Conservation (phyloP, 2,888 invertebrate genomes). For the Drosophila atroscutellata region DNA sequence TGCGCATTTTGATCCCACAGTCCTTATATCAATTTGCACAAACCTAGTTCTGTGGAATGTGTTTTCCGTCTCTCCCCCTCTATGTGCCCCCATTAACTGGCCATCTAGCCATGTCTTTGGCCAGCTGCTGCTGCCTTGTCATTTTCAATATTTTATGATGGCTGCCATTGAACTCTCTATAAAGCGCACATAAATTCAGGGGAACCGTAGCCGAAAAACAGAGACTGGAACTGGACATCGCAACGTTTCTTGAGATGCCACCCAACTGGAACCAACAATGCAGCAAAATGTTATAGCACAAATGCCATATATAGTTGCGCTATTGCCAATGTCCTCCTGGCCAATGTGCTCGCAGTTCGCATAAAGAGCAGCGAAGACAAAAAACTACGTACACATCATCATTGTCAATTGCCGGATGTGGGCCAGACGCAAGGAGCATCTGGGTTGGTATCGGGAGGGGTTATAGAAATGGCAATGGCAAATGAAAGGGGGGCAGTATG, state of each 20-base stretch:
- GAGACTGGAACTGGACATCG: conserved; percentile 35
- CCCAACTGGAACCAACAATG: conserved; percentile 52
- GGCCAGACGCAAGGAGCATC: conserved; percentile 22
- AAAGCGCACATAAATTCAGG: conserved; percentile 78
- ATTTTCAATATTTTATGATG: conserved; percentile 80
- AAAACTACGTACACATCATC: conserved; percentile 79
- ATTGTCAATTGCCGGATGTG: conserved; percentile 79
- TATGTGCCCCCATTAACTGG: neutral
- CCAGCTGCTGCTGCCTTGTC: conserved; percentile 53
- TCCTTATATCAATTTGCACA: conserved; percentile 37
- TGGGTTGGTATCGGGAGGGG: conserved; percentile 15
- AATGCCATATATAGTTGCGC: conserved; percentile 60
- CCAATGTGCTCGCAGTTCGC: conserved; percentile 32
- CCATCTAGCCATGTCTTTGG: neutral
- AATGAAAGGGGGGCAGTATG: neutral
- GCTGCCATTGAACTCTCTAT: conserved; percentile 80
- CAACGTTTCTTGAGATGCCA: conserved; percentile 58
- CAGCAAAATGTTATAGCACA: conserved; percentile 66
- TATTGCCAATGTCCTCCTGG: conserved; percentile 12
- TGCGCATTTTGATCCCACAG: conserved; percentile 17
- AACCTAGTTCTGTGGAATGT: conserved; percentile 18
- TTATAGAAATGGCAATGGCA: conserved; percentile 2
- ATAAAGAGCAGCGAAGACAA: conserved; percentile 70
- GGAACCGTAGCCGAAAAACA: conserved; percentile 57
- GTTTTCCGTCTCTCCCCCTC: neutral